phyloP scores from a whole-genome alignment of 2,797 vertebrate species.

The Podarcis siculus region DNA sequence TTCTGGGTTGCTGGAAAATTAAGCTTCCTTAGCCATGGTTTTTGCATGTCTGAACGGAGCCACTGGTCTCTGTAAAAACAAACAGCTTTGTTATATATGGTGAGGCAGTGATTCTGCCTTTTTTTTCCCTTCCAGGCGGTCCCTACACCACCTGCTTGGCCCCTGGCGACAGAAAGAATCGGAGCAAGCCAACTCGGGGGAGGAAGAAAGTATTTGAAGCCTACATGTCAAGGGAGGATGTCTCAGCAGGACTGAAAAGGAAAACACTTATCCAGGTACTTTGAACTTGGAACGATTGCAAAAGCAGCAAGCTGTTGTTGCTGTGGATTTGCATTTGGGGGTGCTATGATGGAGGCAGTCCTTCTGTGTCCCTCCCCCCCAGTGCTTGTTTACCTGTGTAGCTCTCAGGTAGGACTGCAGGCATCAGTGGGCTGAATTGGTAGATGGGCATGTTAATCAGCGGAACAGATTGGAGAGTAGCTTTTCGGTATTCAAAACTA shows the following conservation, averaged over 20 bases:
- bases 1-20: neutral
- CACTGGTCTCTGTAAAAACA: neutral
- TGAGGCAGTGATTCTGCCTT: neutral
- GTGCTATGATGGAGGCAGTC: neutral
- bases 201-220: constrained; percentile 90
- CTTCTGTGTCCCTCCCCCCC: neutral
- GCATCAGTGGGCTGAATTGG: neutral
- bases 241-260: constrained; percentile 91
- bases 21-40: neutral
- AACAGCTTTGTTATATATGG: neutral
- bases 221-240: constrained; percentile 87
- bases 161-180: constrained; percentile 78
- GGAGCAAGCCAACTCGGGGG: constrained; percentile 79
- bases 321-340: constrained; percentile 2
- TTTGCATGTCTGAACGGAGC: neutral
- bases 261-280: constrained; percentile 91
- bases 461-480: neutral
- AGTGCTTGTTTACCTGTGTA: neutral
- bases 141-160: constrained; percentile 66
- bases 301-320: neutral
- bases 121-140: constrained; percentile 71
- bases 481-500: neutral
- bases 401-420: neutral
- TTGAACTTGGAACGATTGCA: constrained; percentile 17
- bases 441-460: neutral